Evolutionary conservation across 2,113 vertebrate species (phyloP), one percentile per base, ranked within the genome.

Genomic region (Engystomops pustulosus): DNA sequence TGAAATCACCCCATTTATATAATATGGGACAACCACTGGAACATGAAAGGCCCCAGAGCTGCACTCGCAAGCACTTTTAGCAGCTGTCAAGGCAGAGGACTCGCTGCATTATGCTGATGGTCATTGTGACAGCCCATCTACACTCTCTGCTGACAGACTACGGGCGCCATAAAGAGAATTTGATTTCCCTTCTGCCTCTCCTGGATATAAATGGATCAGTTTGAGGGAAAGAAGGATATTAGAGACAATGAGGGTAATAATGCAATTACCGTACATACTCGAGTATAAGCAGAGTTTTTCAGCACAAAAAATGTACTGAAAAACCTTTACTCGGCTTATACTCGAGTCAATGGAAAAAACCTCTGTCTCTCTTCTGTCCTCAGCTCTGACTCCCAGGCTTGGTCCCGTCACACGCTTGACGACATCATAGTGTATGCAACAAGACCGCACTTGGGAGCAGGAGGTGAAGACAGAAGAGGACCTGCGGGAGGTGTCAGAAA

Each of bases 91-190:
- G 30, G 60, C 58, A 62, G 25, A 60, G 55, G 23, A 11, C n/a
- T 60, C 27, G 55, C 58, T 65, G 60, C 27, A 32, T 65, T 65
- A 34, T 65, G 60, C 62, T 20, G 62, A 34, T 36, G 62, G 62
- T 67, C 30, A 67, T 36, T 7, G 11, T 7, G 14, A 8, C 60
- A 65, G 12, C 27, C 14, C 30, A 65, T 65, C 27, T 65, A 18
- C 27, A 17, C 30, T 65, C 60, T 65, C 62, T 17, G 2, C 62
- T 67, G 30, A 36, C 18, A 36, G 62, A 36, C 34, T 36, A 67
- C 30, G 36, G 62, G 8, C 62, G 18, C 62, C 32, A 20, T 9
- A 34, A 36, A 67, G 17, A 67, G 18, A 36, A 67, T 34, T 36
- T 36, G 30, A 67, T 67, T 36, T 67, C 62, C 62, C 62, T 34